Conservation (phyloP, 1,140 invertebrate genomes). For the Neocloeon triangulifer region DNA sequence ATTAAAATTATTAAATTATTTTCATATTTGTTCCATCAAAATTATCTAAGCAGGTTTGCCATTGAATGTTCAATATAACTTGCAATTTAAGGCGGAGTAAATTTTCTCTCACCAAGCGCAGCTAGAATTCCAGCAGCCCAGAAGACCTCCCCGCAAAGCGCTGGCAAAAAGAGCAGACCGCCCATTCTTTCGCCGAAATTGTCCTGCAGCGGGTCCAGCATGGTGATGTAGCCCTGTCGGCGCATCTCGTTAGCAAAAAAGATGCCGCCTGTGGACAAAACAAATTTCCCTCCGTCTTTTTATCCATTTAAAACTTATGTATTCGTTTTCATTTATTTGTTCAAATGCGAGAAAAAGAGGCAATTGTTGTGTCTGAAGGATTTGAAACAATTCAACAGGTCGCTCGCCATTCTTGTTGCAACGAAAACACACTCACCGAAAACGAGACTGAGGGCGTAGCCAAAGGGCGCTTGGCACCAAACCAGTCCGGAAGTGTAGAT, state of each 20-base stretch:
- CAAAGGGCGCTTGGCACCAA: conserved; percentile 95
- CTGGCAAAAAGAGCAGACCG: conserved; percentile 85
- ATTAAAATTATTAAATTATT: too few species aligned
- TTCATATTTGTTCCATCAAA: too few species aligned
- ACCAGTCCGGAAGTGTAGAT: conserved; percentile 78
- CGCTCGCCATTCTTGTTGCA: too few species aligned
- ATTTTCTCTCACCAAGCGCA: conserved; percentile 64
- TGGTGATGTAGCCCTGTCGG: conserved; percentile 90
- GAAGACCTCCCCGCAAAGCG: conserved; percentile 90
- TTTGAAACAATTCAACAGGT: too few species aligned
- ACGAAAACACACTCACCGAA: conserved; percentile 39
- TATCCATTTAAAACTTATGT: neutral
- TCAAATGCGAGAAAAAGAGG: neutral
- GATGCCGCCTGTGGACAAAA: conserved; percentile 61
- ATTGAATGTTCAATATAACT: too few species aligned
- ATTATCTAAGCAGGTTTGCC: too few species aligned
- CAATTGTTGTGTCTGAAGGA: too few species aligned
- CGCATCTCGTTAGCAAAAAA: conserved; percentile 98
- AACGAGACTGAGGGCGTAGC: conserved; percentile 82
- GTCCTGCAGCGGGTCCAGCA: conserved; percentile 94
- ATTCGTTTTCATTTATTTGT: neutral
- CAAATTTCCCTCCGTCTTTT: too few species aligned
- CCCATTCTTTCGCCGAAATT: conserved; percentile 93
- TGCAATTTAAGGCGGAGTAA: too few species aligned
- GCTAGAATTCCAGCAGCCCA: conserved; percentile 95